Percentiles rank a stretch among this genome's conserved stretches.
Evolutionary conservation across 1,140 invertebrate species (phyloP).

Genomic region (Anastrepha obliqua): DNA sequence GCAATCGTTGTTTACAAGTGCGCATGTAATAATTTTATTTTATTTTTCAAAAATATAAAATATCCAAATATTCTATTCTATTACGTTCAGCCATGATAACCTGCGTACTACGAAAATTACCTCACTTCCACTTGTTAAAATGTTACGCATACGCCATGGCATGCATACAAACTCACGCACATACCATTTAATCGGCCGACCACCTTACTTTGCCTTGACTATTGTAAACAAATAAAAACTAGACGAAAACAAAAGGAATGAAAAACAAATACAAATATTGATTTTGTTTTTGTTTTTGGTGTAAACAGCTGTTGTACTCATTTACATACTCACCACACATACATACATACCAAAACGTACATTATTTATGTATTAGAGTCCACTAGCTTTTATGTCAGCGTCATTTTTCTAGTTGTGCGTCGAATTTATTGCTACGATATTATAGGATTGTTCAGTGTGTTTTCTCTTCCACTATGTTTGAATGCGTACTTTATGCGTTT

Average conservation of each 20-base stretch:
- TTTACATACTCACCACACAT: background rate
- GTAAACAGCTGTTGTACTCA: background rate
- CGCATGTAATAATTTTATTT: no score
- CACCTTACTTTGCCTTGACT: background rate
- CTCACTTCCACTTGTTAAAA: background rate
- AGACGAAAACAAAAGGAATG: background rate
- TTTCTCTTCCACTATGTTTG: background rate
- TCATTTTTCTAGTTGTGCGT: background rate
- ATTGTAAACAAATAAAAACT: constrained; percentile 24
- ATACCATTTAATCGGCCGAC: background rate
- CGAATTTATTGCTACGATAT: background rate
- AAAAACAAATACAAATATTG: background rate
- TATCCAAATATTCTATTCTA: no score
- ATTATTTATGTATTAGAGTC: no score
- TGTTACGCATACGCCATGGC: constrained; percentile 3
- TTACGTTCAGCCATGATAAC: no score
- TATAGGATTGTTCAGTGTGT: background rate
- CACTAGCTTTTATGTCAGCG: no score
- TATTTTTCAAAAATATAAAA: no score
- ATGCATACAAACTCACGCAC: background rate
- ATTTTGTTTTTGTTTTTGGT: background rate
- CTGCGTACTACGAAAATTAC: no score
- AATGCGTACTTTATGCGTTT: no score
- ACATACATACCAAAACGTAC: no score
- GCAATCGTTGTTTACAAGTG: no score